Base-by-base conservation (phyloP, 2,888 invertebrate species). In the Rotaria socialis region DNA sequence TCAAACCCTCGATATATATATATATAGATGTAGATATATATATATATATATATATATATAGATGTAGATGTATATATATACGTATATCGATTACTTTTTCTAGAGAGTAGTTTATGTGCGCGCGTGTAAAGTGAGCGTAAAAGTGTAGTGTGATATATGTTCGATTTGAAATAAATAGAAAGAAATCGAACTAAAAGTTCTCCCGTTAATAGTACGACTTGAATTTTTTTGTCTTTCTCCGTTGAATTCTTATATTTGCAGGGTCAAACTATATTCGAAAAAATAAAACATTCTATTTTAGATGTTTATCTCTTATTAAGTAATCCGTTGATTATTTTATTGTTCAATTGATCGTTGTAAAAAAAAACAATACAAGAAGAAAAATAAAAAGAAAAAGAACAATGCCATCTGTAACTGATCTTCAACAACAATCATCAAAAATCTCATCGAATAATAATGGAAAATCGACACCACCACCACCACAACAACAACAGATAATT, bases 321-420 rank as follows among this genome's bases (percentile, higher is more conserved):
- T 35, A 35, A 67, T 67, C 6, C 14, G 14, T 67, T 60, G 3
- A 27, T 60, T 11, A n/a, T 60, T 27, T 27, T 5, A 35, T 67
- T 67, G 14, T 67, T 27, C 11, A 11, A 35, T 67, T 67, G 27
- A 67, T 67, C 27, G 11, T 27, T 27, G 35, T 35, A 35, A 24
- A 67, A 24, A 58, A 11, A n/a, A 11, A 60, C 27, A 6, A 41
- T 14, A 67, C 6, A 67, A 67, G 14, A 60, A 27, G 8, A 60
- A 35, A 16, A 16, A 35, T 35, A 6, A 35, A 67, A 67, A 16
- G 3, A 24, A n/a, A 7, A 67, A 67, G 19, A 35, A 35, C 22
- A 80, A 80, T 80, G 80, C 80, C 47, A 47, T 80, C 80, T 14
- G 80, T 80, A 47, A 80, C 80, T 10, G 80, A 80, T 80, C 47